Conservation (phyloP, 2,797 vertebrate genomes). For the Champsocephalus esox region DNA sequence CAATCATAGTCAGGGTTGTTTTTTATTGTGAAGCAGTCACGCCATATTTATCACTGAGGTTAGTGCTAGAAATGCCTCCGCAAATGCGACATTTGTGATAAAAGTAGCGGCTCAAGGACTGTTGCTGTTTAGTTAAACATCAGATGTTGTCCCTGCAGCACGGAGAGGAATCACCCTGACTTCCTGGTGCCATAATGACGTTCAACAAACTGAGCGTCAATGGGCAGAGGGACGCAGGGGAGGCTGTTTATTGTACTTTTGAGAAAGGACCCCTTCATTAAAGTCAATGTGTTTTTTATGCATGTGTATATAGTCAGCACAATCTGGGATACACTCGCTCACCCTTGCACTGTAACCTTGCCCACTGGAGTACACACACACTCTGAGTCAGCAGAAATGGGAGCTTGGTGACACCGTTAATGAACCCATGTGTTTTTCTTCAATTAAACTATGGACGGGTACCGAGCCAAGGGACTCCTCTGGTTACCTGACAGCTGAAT, state of each 20-base stretch:
- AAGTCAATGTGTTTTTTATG: slow-evolving; percentile 52
- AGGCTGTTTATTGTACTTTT: slow-evolving; percentile 75
- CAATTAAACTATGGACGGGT: slow-evolving; percentile 77
- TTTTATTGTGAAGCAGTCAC: slow-evolving; percentile 1
- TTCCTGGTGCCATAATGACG: slow-evolving; percentile 35
- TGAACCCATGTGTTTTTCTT: slow-evolving; percentile 84
- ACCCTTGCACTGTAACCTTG: slow-evolving; percentile 41
- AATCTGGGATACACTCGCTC: slow-evolving; percentile 47
- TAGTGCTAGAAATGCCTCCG: neutral
- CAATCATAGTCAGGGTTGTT: no score
- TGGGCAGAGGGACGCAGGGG: slow-evolving; percentile 53
- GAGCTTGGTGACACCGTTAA: slow-evolving; percentile 72
- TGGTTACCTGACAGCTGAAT: slow-evolving; percentile 51
- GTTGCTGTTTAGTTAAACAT: slow-evolving; percentile 16
- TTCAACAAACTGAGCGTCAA: slow-evolving; percentile 49
- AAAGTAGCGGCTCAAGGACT: slow-evolving; percentile 15
- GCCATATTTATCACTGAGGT: neutral
- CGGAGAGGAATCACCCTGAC: slow-evolving; percentile 49
- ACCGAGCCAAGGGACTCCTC: slow-evolving; percentile 55
- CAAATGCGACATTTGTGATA: neutral
- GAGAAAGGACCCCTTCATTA: slow-evolving; percentile 67
- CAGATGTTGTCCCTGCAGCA: neutral
- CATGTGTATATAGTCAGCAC: slow-evolving; percentile 62
- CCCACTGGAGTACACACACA: slow-evolving; percentile 29
- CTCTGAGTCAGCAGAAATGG: slow-evolving; percentile 82